Conservation (phyloP, 1,140 invertebrate species). For the Brachionus rubens region DNA sequence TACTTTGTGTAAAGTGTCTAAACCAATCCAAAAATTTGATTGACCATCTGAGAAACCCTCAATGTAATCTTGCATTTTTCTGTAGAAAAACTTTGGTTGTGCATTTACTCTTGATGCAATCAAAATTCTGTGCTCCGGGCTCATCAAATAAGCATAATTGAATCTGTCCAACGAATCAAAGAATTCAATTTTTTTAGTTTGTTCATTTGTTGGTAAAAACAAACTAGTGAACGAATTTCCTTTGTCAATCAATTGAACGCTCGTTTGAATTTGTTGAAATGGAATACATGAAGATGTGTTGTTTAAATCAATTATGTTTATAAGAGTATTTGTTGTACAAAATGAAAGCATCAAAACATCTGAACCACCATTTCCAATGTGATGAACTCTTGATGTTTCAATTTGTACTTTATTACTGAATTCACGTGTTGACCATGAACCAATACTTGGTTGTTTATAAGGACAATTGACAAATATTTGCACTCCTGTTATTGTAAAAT, state of each 20-base stretch:
- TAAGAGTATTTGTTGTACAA: conserved; percentile 23
- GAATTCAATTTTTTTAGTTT: conserved; percentile 15
- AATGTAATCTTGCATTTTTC: neutral
- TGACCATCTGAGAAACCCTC: conserved; percentile 37
- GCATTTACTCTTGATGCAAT: conserved; percentile 30
- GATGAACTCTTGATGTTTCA: neutral
- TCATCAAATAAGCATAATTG: conserved; percentile 19
- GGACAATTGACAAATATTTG: conserved; percentile 8
- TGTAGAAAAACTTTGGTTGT: conserved; percentile 10
- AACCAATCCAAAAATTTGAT: conserved; percentile 42
- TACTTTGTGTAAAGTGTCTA: conserved; percentile 23
- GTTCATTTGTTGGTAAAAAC: conserved; percentile 4
- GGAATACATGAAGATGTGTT: neutral
- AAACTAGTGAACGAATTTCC: neutral
- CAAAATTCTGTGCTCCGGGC: neutral
- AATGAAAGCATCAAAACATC: neutral
- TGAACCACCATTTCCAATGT: neutral
- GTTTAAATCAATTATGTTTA: neutral
- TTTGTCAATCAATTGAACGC: neutral
- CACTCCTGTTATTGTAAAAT: neutral
- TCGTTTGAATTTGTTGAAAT: neutral
- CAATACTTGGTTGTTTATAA: neutral
- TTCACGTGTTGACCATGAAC: neutral
- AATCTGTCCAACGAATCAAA: neutral
- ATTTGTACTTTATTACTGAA: neutral